Percentiles rank a stretch among this genome's conserved stretches.
phyloP scores from a whole-genome alignment of 2,797 vertebrate genomes.

The Lagocephalus sceleratus region DNA sequence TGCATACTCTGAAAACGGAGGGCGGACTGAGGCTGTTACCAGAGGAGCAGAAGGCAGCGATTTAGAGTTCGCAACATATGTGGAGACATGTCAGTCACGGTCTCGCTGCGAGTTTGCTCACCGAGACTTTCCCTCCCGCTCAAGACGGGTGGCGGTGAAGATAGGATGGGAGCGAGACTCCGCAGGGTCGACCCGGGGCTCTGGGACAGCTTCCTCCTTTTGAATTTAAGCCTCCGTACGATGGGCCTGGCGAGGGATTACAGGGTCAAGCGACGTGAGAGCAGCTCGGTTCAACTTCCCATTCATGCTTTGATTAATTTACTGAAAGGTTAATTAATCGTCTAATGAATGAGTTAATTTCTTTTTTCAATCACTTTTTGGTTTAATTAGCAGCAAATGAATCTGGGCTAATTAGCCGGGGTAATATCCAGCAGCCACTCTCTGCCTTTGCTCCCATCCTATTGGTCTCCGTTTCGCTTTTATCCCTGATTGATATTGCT shows the following conservation, averaged over 20 bases:
- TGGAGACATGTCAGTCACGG: conserved; percentile 11
- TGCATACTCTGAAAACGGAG: background rate
- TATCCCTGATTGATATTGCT: conserved; percentile 26
- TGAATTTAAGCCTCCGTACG: conserved; percentile 2
- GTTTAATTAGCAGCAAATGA: conserved; percentile 69
- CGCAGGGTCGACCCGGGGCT: conserved; percentile 8
- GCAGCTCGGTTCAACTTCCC: conserved; percentile 32
- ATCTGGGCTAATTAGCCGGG: conserved; percentile 66
- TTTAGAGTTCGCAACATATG: conserved; percentile 17
- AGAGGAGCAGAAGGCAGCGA: conserved; percentile 20
- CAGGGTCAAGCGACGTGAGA: conserved; percentile 35
- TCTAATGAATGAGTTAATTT: conserved; percentile 63
- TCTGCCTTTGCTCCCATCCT: conserved; percentile 31
- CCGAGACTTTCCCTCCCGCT: conserved; percentile 14
- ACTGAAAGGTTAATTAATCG: conserved; percentile 65
- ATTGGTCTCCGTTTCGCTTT: conserved; percentile 32
- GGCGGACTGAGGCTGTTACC: conserved; percentile 19
- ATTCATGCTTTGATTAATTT: conserved; percentile 60
- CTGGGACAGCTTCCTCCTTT: conserved; percentile 13
- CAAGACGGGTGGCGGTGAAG: conserved; percentile 17
- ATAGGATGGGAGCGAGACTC: conserved; percentile 8
- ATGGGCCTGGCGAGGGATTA: background rate
- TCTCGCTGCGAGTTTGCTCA: conserved; percentile 8
- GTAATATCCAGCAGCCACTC: conserved; percentile 43
- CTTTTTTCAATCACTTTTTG: conserved; percentile 38